phyloP scores from a whole-genome alignment of 92 coral and sea anemone genomes.

The Phymanthus crucifer region DNA sequence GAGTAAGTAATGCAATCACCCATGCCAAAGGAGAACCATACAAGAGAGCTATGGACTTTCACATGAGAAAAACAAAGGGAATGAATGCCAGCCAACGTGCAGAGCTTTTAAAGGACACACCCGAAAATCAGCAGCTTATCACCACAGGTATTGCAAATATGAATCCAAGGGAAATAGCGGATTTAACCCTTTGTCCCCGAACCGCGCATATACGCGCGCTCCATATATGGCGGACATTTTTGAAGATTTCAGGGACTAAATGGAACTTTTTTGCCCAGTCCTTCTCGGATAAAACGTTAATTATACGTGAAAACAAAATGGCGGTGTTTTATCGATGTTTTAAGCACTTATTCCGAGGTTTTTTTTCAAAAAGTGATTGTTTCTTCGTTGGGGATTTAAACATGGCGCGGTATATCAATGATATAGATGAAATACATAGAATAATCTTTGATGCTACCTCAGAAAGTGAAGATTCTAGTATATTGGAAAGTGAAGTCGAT shows the following conservation, averaged over 20 bases:
- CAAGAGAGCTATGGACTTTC: constrained; percentile 65
- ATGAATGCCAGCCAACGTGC: constrained; percentile 62
- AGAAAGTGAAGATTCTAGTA: too few species aligned
- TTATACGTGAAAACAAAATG: not conserved
- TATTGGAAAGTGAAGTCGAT: too few species aligned
- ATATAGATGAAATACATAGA: too few species aligned
- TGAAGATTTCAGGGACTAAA: not conserved
- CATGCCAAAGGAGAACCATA: constrained; percentile 76
- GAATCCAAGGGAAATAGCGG: constrained; percentile 36
- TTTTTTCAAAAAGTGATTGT: not conserved
- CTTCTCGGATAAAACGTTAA: not conserved
- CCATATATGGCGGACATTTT: not conserved
- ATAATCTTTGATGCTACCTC: too few species aligned
- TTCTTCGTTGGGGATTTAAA: not conserved
- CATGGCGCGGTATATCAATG: not conserved
- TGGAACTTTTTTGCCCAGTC: not conserved
- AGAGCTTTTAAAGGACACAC: constrained; percentile 31
- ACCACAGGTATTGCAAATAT: constrained; percentile 29
- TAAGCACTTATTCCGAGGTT: not conserved
- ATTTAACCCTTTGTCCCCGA: not conserved
- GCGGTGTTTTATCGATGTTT: not conserved
- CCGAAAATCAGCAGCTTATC: constrained; percentile 5
- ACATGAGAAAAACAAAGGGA: constrained; percentile 35
- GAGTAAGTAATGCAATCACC: constrained; percentile 66
- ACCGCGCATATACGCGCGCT: constrained; percentile 3